Evolutionary conservation across 2,797 vertebrate genomes (phyloP), one percentile per base, ranked within the genome.

Genomic region (Peromyscus eremicus): DNA sequence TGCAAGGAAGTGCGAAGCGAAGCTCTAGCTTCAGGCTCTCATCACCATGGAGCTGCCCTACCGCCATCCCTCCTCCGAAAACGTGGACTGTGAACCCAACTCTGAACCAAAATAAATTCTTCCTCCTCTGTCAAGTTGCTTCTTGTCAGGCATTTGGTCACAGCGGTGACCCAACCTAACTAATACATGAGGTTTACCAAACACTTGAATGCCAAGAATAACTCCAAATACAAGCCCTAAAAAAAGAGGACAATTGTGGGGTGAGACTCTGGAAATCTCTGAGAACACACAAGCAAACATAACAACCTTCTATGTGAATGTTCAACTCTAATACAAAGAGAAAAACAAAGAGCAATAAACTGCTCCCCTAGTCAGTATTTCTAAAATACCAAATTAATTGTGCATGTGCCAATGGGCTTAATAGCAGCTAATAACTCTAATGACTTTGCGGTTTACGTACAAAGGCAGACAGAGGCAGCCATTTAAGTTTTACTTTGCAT

Each of bases 381-480:
- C 68, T 89, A 66, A 97, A 97, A 81, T 2, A 84, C 52, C 13
- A 70, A 37, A 52, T 93, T 93, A 95, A 89, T 27, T 76, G 37
- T 77, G 70, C 81, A 97, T 64, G 76, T 5, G 60, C 93, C 96
- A 70, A 60, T 64, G 82, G 70, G 80, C 91, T 88, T 71, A 43
- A 92, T 73, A 79, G 32, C 52, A 81, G 25, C 64, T 86, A 76
- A 85, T 87, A 91, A 91, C n/a, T 25, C 13, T 76, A 94, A 60
- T 10, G 90, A 91, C 77, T 75, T 40, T 76, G 68, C 68, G 77
- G 88, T 93, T 77, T 90, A 68, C 0, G n/a, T 37, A 92, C 81
- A 96, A 96, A 94, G 89, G 84, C 90, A 93, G 0, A 96, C 97
- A 96, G 95, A 96, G 82, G 83, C 40, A 0, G 70, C 60, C 88